Evolutionary conservation across 2,888 invertebrate species (phyloP), one percentile per base, ranked within the genome.

Genomic region (Selenia dentaria): DNA sequence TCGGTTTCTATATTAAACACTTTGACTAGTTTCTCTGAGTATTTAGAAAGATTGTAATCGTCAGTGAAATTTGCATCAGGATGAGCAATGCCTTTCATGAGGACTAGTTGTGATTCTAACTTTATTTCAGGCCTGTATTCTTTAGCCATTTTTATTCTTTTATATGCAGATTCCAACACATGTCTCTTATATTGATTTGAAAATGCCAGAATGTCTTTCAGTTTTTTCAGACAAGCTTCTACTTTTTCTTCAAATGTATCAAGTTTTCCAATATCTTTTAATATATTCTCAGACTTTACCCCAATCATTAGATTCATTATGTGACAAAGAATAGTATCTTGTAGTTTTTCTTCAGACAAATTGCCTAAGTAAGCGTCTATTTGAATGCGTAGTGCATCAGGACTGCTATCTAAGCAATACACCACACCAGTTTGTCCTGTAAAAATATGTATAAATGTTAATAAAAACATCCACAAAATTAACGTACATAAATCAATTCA

Each of bases 321-420:
- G 48, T 74, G 69, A 45, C 64, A 48, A 2, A 71, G 49, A 6
- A 74, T 59, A 16, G 50, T 46, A 39, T 70, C 63, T 33, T 75
- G 67, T 2, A 74, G 59, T 25, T 70, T 52, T 3, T 39, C 26
- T 0, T 70, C 62, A 5, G 64, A 57, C n/a, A 64, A 33, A 16
- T 64, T 54, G 6, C 74, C 73, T 3, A 71, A 33, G 47, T 73
- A 64, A 3, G 68, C 66, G 9, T 67, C 59, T 6, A 76, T 52
- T 26, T 73, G 72, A 0, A 49, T 54, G 6, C 62, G 58, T 2
- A 74, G 37, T 1, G 64, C 67, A 31, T 71, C 72, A 5, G 76
- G 75, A 46, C 74, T 74, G 48, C 74, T 73, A 44, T 75, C 75
- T 36, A 77, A 52, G 33, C 74, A 75, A 34, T 68, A 74, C 0